Evolutionary conservation across 2,797 vertebrate genomes (phyloP).

Genomic region (Okamejei kenojei): DNA sequence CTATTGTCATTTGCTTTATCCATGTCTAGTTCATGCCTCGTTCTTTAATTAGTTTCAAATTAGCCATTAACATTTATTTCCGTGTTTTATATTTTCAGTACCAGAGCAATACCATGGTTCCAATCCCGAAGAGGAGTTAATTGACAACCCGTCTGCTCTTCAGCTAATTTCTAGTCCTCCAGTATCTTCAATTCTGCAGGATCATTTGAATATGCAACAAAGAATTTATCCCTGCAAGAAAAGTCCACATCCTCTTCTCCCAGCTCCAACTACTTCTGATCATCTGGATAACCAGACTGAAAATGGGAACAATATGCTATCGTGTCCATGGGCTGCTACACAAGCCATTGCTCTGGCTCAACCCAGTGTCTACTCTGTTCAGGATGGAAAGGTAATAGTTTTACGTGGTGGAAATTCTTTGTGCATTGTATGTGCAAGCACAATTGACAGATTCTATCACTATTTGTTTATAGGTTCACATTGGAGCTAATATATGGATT

Average conservation of each 20-base stretch:
- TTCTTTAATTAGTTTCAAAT: neutral
- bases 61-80: neutral
- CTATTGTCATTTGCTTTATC: neutral
- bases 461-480: slow-evolving; percentile 35
- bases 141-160: neutral
- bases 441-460: neutral
- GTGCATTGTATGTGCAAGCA: neutral
- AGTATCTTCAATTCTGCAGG: slow-evolving; percentile 33
- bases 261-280: slow-evolving; percentile 23
- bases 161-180: slow-evolving; percentile 19
- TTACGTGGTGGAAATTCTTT: neutral
- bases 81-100: slow-evolving; percentile 16
- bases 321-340: slow-evolving; percentile 14
- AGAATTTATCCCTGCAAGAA: slow-evolving; percentile 20
- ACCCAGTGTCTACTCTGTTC: slow-evolving; percentile 22
- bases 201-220: slow-evolving; percentile 34
- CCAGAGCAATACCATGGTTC: slow-evolving; percentile 36
- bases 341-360: slow-evolving; percentile 33
- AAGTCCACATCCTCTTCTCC: slow-evolving; percentile 27
- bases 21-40: neutral
- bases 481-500: slow-evolving; percentile 37
- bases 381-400: slow-evolving; percentile 33
- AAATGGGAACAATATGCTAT: slow-evolving; percentile 23
- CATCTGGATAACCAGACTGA: slow-evolving; percentile 24
- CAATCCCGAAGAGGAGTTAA: slow-evolving; percentile 25